Percentiles rank a stretch among this genome's conserved stretches.
Conservation (phyloP, 2,797 vertebrate genomes). For the Danio tinwini region DNA sequence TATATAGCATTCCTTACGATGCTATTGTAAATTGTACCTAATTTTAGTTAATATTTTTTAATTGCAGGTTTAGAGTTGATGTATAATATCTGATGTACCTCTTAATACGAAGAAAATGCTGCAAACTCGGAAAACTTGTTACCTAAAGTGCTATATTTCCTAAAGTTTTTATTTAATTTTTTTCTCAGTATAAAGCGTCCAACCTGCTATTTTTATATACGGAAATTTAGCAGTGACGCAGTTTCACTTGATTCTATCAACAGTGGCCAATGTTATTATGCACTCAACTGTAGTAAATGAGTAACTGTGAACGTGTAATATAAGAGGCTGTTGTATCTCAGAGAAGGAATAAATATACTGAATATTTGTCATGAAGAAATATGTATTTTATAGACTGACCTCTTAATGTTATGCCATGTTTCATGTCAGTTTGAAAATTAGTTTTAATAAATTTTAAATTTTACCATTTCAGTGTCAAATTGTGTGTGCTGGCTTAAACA, state of each 20-base stretch:
- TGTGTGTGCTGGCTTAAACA: background rate
- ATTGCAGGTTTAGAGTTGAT: background rate
- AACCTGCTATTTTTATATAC: background rate
- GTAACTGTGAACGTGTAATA: conserved; percentile 27
- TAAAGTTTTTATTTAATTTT: background rate
- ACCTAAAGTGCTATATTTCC: conserved; percentile 6
- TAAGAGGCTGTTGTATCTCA: background rate
- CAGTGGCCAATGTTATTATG: background rate
- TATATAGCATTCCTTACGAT: background rate
- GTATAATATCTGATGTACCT: background rate
- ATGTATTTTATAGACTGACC: background rate
- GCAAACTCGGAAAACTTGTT: conserved; percentile 27
- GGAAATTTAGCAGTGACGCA: background rate
- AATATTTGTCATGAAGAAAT: background rate
- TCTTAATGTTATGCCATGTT: conserved; percentile 10
- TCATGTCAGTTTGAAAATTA: background rate
- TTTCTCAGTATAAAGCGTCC: background rate
- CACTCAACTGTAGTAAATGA: conserved; percentile 4
- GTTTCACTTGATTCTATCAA: background rate
- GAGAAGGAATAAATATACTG: background rate
- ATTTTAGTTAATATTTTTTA: background rate
- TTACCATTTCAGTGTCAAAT: background rate
- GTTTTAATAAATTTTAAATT: conserved; percentile 5
- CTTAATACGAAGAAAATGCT: conserved; percentile 30
- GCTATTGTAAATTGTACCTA: background rate